Evolutionary conservation across 2,797 vertebrate genomes (phyloP).

Genomic region (Anas capensis): DNA sequence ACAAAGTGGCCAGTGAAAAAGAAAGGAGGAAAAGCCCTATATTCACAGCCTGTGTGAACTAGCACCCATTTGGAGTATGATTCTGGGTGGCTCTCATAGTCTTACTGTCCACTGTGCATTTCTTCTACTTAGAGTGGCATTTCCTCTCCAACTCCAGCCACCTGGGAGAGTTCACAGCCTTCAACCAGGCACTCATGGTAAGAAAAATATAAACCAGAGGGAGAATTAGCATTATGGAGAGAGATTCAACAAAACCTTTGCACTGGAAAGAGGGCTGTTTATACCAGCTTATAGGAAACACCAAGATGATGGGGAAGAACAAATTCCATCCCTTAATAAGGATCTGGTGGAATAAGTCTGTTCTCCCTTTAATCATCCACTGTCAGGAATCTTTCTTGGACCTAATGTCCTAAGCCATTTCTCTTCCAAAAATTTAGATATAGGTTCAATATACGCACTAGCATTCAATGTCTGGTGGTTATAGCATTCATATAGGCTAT

Average conservation of each 20-base stretch:
- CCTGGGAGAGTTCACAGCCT: neutral
- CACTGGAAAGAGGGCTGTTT: neutral
- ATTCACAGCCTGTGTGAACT: neutral
- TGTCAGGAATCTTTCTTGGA: neutral
- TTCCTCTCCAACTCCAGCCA: neutral
- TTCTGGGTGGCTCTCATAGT: neutral
- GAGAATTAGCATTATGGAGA: neutral
- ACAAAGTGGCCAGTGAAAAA: neutral
- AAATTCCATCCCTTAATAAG: neutral
- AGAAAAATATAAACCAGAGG: neutral
- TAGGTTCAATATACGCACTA: neutral
- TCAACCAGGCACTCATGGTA: neutral
- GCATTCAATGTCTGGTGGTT: neutral
- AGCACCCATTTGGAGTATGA: neutral
- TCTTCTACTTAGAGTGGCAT: neutral
- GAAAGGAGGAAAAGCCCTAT: neutral
- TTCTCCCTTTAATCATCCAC: neutral
- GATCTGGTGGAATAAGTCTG: neutral
- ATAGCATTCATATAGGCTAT: neutral
- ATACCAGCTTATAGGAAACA: neutral
- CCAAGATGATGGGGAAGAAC: neutral
- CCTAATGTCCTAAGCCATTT: neutral
- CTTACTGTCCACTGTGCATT: neutral
- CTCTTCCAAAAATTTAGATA: neutral
- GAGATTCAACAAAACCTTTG: neutral